Percentiles rank a stretch among this genome's conserved stretches.
phyloP scores from a whole-genome alignment of 2,888 invertebrate species.

The Elgonia sp. region DNA sequence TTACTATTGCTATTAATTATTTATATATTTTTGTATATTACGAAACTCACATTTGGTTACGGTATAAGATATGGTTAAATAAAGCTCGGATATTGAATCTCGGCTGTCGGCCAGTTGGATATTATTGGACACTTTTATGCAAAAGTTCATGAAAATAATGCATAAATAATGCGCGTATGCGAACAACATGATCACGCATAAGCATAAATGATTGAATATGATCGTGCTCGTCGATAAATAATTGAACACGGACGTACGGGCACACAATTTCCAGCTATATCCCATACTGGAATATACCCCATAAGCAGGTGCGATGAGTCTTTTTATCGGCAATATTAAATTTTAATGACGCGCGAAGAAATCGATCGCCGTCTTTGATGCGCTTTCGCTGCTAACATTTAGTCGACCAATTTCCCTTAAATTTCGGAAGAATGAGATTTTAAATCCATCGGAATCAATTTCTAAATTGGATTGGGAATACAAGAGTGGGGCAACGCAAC shows the following conservation, averaged over 20 bases:
- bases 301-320: conserved; percentile 35
- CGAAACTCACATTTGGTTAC: no score
- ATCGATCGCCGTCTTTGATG: conserved; percentile 33
- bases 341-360: conserved; percentile 52
- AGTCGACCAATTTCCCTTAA: not conserved
- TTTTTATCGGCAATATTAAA: conserved; percentile 54
- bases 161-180: conserved; percentile 48
- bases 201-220: conserved; percentile 55
- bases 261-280: conserved; percentile 32
- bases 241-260: conserved; percentile 19
- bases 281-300: conserved; percentile 36
- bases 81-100: not conserved
- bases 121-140: conserved; percentile 32
- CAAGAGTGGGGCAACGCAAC: not conserved
- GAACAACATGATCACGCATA: conserved; percentile 51
- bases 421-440: conserved; percentile 4
- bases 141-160: conserved; percentile 33
- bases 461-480: conserved; percentile 4
- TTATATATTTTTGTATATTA: no score
- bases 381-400: not conserved
- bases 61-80: no score
- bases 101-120: conserved; percentile 16
- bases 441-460: conserved; percentile 43
- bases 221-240: conserved; percentile 50
- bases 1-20: no score